Evolutionary conservation across 2,797 vertebrate species (phyloP), one percentile per base, ranked within the genome.

Genomic region (Betta splendens): DNA sequence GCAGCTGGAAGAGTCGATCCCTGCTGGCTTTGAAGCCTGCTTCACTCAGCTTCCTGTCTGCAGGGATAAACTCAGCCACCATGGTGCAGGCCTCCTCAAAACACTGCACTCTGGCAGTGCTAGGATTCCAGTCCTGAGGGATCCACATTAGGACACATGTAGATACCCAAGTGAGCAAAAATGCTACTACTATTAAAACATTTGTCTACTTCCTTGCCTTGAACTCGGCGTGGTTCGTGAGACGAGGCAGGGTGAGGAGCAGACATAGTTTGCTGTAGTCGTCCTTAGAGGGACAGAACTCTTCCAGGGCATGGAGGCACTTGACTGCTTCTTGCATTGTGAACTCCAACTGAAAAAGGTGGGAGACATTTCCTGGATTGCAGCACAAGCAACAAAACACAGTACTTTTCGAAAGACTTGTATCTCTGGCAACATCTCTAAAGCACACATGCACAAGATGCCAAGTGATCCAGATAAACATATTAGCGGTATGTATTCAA

Each of bases 241-340:
- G 92, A 38, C 97, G 95, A 22, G 98, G 98, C 82, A 99, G 91
- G 0, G 98, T 99, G 69, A 99, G 94, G 11, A 99, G 94, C 85
- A 99, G 77, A 84, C 98, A 99, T 35, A 99, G 92, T 69, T 98
- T 98, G 62, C 97, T 99, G 75, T 99, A 99, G 85, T 99, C 98
- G 0, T 99, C 98, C 91, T 98, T 98, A 15, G 94, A 94, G 21
- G 96, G 91, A 57, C 97, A 99, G 55, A 95, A 98, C 44, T 98
- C 97, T 80, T 99, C 97, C 56, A 99, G 81, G 0, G 93, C 91
- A 1, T 99, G 98, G 16, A 99, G 94, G 85, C 96, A 99, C 69
- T 98, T 98, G 23, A 99, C 98, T 7, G 97, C 98, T 85, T 98
- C 97, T 58, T 98, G 94, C 97, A 99, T 98, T 22, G 98, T 99